Base-by-base conservation (phyloP, 2,888 invertebrate genomes). In the Colostygia pectinataria region DNA sequence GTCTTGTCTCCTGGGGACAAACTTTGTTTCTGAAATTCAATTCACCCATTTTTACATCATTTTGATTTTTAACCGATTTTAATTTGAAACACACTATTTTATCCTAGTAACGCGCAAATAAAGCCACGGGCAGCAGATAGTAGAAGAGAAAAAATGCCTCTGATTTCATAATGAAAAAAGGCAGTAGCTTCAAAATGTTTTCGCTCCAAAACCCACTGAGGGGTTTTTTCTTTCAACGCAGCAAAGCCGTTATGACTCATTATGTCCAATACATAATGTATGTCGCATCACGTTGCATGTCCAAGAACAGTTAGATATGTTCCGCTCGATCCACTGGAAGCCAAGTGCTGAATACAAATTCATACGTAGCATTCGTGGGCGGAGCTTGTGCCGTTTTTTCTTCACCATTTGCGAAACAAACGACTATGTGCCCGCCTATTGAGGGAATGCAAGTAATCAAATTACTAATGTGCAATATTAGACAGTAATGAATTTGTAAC, bases 381-480 rank as follows among this genome's bases (percentile, higher is more conserved):
- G 80, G 75, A 62, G 65, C 67, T 42, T 57, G 47, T 53, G 18
- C 57, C 50, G 53, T 53, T 53, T 61, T 77, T 81, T 81, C 82
- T 77, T 74, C 63, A 61, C 72, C 63, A 68, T 72, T 72, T 74
- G 65, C 71, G 58, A 67, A 72, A 77, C 74, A 78, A 77, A 76
- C 73, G 77, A 71, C 69, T 58, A 61, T 60, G 53, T 62, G 52
- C 66, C 68, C 81, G 71, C 78, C 79, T 71, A 69, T 65, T 65
- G 57, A 58, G 61, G 65, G 59, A 63, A 72, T 67, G 53, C 64
- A 61, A 66, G 56, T 71, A 68, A 78, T 76, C 77, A 73, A 68
- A 65, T 59, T 59, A 57, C 57, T 66, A 66, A 66, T 68, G 61
- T 49, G 61, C 53, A 33, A 55, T 66, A 62, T 66, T 66, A 68